Evolutionary conservation across 2,113 vertebrate genomes (phyloP), one percentile per base, ranked within the genome.

Genomic region (Myocastor coypus): DNA sequence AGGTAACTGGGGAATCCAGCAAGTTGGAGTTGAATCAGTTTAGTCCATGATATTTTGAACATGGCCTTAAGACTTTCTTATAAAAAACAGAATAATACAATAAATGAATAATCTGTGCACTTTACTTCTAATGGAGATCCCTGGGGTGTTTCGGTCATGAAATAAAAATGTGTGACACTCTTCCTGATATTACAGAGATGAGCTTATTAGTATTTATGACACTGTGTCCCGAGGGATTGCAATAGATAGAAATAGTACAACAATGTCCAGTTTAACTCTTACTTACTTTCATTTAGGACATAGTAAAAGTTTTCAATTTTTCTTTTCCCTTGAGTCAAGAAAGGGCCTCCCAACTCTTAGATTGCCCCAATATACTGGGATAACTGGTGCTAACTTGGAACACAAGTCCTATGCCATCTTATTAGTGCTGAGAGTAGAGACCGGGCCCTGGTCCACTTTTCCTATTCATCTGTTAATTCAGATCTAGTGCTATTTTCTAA

Each of bases 401-500:
- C 1, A 82, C 5, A 77, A 32, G 7, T 16, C 7, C 6, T 88
- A 9, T 3, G 85, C 3, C 5, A 20, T 69, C 64, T 66, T 14
- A 30, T 0, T 30, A 71, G 30, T 3, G 0, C 2, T 9, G 59
- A 69, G 66, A 81, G 14, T 24, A 12, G 78, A 81, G 14, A 37
- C 63, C 22, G 64, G 73, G 59, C 13, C n/a, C 71, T 55, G 66
- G 16, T 22, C 52, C 13, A 28, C 22, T 73, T 63, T 68, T 84
- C 46, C 57, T 34, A 16, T 16, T n/a, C 34, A 85, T 81, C 83
- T 42, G 32, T 86, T 95, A 55, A 85, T 73, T 73, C 61, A 73
- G 66, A 95, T 83, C 89, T 89, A n/a, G 46, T n/a, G 46, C 63
- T 78, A 30, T 61, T 78, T 87, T 97, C 88, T 90, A 80, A 42